Base-by-base conservation (phyloP, 2,888 invertebrate genomes). In the Acrobasis consociella region DNA sequence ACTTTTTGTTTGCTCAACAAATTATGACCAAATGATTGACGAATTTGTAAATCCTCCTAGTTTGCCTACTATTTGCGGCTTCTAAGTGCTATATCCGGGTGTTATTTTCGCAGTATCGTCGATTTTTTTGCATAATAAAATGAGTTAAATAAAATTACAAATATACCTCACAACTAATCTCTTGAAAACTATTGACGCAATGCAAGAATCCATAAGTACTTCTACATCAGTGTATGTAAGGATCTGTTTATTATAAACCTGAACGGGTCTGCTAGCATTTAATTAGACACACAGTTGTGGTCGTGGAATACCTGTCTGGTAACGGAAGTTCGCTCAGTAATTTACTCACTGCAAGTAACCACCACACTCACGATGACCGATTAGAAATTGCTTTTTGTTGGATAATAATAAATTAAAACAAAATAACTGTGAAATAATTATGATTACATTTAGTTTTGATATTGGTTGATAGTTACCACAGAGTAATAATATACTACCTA, bases 11-110 rank as follows among this genome's bases (percentile, higher is more conserved):
- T 59, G 37, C 49, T 49, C 37, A 22, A 49, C 49, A 59, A 49
- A 59, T 31, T 31, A 59, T 59, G 58, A 59, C 56, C n/a, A 42
- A 56, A 56, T 56, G 42, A 56, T 56, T 56, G 15, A 42, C 42
- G 13, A 42, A 56, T 56, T 42, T 56, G 39, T 56, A 15, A 56
- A 13, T 13, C 22, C 56, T 56, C 22, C 11, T n/a, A 56, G 42
- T 42, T 56, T 56, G 42, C 39, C 39, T 56, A 56, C 17, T 22
- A 22, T 51, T 5, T 31, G 7, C 42, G 42, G 16, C 53, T 31
- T 31, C 31, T 31, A 5, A 56, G 17, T 42, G 15, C 16, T 17
- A 22, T 22, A 9, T 56, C 56, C 56, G 56, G 55, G 15, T 55
- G 38, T 39, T 39, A 39, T 16, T 3, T 31, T 46, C 3, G 13